These are phyloP conservation scores for Trachymyrmex septentrionalis DNA, from an alignment of 1,140 invertebrate genomes.

Conservation along the genomic window DNA sequence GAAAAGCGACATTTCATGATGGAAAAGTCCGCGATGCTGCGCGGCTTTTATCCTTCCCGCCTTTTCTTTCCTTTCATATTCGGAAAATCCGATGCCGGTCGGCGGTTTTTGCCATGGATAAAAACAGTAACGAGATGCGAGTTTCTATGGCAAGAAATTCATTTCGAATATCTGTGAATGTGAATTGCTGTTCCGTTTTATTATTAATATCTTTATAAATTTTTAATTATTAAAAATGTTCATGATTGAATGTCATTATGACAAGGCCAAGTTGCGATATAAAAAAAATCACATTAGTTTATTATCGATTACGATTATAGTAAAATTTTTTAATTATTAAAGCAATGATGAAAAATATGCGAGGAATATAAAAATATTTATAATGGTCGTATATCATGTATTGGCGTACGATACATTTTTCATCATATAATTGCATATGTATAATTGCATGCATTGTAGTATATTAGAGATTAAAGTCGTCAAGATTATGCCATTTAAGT, in stretches of 20 bases:
- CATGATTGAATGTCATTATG: background rate
- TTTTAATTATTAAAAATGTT: background rate
- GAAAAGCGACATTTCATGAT: constrained; percentile 63
- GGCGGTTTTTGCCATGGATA: background rate
- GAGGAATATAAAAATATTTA: background rate
- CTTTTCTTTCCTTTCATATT: background rate
- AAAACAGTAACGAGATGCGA: background rate
- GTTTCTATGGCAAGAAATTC: background rate
- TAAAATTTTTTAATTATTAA: constrained; percentile 13
- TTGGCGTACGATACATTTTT: background rate
- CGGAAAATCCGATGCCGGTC: background rate
- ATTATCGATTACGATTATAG: background rate
- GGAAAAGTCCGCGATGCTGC: constrained; percentile 50
- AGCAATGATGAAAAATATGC: background rate
- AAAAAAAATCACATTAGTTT: background rate
- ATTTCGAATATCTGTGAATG: background rate
- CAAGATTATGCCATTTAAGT: constrained; percentile 4
- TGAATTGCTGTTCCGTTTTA: background rate
- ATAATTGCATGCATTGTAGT: background rate
- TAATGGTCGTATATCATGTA: background rate
- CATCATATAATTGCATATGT: background rate
- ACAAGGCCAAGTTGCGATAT: background rate
- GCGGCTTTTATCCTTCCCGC: constrained; percentile 36
- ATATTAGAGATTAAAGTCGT: background rate
- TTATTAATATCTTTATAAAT: background rate